Percentiles rank a stretch among this genome's conserved stretches.
phyloP scores from a whole-genome alignment of 2,113 vertebrate genomes.

The Aptenodytes patagonicus region DNA sequence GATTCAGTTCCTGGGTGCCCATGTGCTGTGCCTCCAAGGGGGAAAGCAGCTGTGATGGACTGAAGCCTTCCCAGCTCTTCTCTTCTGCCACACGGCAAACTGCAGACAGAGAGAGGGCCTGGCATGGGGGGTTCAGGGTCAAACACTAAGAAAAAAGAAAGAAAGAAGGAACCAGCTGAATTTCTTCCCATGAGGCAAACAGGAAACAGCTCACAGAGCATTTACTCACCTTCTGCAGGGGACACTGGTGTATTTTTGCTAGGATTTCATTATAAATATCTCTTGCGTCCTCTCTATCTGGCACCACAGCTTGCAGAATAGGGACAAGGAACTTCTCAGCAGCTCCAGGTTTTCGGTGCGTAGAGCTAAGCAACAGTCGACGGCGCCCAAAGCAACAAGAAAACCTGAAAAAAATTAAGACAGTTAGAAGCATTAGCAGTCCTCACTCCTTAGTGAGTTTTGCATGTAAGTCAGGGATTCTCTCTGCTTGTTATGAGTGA shows the following conservation, averaged over 20 bases:
- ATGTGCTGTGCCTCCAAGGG: constrained; percentile 58
- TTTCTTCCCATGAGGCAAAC: background rate
- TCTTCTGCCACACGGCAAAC: constrained; percentile 2
- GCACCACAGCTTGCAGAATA: background rate
- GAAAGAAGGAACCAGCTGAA: background rate
- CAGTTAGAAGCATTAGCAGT: background rate
- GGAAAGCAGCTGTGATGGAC: constrained; percentile 71
- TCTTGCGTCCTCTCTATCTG: constrained; percentile 39
- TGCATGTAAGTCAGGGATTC: background rate
- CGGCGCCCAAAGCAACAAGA: background rate
- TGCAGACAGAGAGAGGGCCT: constrained; percentile 61
- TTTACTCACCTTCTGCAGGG: constrained; percentile 73
- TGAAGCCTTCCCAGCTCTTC: constrained; percentile 68
- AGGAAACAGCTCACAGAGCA: background rate
- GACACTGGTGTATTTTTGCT: constrained; percentile 78
- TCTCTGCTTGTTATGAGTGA: background rate
- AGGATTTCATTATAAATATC: constrained; percentile 86
- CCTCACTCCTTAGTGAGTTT: background rate
- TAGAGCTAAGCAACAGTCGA: constrained; percentile 30
- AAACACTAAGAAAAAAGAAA: constrained; percentile 63
- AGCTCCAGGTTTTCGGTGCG: background rate
- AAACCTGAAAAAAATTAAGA: background rate
- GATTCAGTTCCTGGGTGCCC: constrained; percentile 72
- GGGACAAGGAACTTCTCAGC: constrained; percentile 72
- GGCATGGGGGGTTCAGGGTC: constrained; percentile 38